These are phyloP conservation scores for Lepidochitona cinerea DNA, from an alignment of 2,888 invertebrate species.

Conservation along the genomic window DNA sequence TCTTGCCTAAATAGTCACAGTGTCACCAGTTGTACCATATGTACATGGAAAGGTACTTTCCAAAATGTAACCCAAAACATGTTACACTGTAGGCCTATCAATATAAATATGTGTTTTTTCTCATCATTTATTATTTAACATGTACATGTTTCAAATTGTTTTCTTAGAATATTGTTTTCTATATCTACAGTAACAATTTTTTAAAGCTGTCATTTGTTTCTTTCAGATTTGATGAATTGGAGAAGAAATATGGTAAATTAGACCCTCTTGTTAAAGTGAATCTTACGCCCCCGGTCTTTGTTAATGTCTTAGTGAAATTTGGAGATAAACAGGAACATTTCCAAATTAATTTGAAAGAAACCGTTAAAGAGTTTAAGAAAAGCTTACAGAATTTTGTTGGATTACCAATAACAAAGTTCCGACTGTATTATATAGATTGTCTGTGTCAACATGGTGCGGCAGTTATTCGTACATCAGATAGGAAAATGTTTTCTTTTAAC, in stretches of 20 bases:
- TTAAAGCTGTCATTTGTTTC: slow-evolving; percentile 5
- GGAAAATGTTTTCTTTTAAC: slow-evolving; percentile 85
- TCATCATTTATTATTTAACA: background rate
- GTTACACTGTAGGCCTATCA: background rate
- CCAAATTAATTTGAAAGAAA: slow-evolving; percentile 79
- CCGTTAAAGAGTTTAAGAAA: slow-evolving; percentile 78
- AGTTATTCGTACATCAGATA: slow-evolving; percentile 90
- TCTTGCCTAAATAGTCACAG: no score
- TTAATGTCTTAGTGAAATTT: slow-evolving; percentile 82
- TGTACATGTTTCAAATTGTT: background rate
- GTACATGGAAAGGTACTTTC: no score
- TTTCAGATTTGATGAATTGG: slow-evolving; percentile 84
- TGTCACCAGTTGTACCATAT: no score
- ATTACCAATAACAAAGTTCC: slow-evolving; percentile 86
- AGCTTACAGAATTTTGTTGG: slow-evolving; percentile 74
- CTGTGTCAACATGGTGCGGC: slow-evolving; percentile 79
- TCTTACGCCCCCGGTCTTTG: slow-evolving; percentile 74
- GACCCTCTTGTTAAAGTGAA: slow-evolving; percentile 92
- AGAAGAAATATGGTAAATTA: slow-evolving; percentile 88
- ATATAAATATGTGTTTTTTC: background rate
- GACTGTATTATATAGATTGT: slow-evolving; percentile 87
- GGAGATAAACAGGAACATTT: slow-evolving; percentile 73
- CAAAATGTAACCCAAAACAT: background rate
- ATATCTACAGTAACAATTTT: background rate
- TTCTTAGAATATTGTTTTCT: background rate